Evolutionary conservation across 2,113 vertebrate genomes (phyloP), one percentile per base, ranked within the genome.

Genomic region (Mesoclemmys tuberculata): DNA sequence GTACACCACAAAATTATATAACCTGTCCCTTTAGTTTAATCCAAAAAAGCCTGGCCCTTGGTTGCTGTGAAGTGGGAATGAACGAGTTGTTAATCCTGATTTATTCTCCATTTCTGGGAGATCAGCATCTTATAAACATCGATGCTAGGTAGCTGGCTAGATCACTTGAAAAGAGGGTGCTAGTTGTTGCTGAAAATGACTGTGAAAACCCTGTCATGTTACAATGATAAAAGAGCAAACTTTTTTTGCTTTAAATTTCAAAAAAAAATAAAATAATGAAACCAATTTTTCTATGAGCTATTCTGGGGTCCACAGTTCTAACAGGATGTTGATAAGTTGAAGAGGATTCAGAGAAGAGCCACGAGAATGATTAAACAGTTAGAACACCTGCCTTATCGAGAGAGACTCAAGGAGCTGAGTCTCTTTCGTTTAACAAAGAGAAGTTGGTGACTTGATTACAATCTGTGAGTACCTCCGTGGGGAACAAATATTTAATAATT

Each of bases 181-280:
- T 12, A 58, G 29, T 64, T 64, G 13, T 64, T 64, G 31, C 13
- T 31, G 29, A 64, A 64, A 35, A 64, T 93, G 90, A 18, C 80
- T 93, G 82, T 87, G 10, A 92, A 91, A 77, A 78, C 68, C 26
- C 38, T 56, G 78, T 93, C 27, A 44, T 85, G 29, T 41, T 82
- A 93, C 58, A 35, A 31, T 3, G 58, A 64, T 6, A 95, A 80
- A 11, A 41, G 55, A 14, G 44, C 22, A 82, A 22, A 87, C 52
- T 27, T 90, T 95, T 31, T 56, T 88, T 38, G 79, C 87, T 49
- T 71, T 93, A 71, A 91, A 92, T 29, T 89, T 93, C 29, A 35
- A 35, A 13, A 18, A 31, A 61, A 31, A 64, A n/a, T n/a, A n/a
- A n/a, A n/a, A n/a, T n/a, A n/a, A n/a, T n/a, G n/a, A 7, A 58